Percentiles rank a stretch among this genome's conserved stretches.
phyloP scores from a whole-genome alignment of 2,113 vertebrate genomes.

The Mormyrus iriodes region DNA sequence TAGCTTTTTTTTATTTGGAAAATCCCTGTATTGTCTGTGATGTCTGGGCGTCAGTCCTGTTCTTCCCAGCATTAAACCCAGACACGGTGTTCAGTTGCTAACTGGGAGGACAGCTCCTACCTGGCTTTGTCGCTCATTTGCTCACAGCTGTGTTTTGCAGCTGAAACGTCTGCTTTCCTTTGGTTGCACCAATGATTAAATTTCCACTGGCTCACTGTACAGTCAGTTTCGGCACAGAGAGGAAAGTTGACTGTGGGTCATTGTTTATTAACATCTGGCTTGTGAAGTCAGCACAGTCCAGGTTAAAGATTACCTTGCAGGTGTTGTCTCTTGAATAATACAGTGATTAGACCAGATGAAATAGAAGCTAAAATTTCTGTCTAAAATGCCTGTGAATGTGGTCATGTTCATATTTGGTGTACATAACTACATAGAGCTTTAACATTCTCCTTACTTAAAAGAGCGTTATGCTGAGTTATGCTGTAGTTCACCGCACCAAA shows the following conservation, averaged over 20 bases:
- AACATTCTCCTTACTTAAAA: neutral
- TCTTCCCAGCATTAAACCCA: neutral
- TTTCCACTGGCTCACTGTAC: neutral
- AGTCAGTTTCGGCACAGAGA: neutral
- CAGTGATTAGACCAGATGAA: neutral
- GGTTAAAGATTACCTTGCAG: neutral
- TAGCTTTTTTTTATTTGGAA: neutral
- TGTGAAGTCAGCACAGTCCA: neutral
- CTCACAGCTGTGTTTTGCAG: neutral
- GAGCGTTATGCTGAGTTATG: neutral
- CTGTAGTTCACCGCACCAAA: neutral
- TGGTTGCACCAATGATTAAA: neutral
- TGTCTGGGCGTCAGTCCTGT: neutral
- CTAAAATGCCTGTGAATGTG: neutral
- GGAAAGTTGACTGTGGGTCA: neutral
- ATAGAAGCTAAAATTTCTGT: neutral
- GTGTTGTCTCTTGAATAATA: neutral
- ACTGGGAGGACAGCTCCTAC: neutral
- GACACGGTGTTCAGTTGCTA: neutral
- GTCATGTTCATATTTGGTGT: neutral
- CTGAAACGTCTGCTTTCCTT: neutral
- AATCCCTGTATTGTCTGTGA: neutral
- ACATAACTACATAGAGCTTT: neutral
- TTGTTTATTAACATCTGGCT: neutral
- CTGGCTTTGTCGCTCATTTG: neutral